Percentiles rank a stretch among this genome's conserved stretches.
phyloP scores from a whole-genome alignment of 2,888 invertebrate species.

The Spisula solida region DNA sequence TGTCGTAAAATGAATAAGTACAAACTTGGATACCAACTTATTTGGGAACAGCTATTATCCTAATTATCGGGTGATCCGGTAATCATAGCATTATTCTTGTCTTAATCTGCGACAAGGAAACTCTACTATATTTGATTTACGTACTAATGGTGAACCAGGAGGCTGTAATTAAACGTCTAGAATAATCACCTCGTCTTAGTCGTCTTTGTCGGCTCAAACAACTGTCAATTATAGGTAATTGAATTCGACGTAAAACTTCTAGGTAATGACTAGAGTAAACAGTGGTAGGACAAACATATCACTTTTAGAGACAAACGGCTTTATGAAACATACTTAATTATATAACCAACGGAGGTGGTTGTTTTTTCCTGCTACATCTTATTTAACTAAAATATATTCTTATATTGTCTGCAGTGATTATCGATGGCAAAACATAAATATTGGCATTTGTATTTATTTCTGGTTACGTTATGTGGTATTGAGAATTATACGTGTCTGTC shows the following conservation, averaged over 20 bases:
- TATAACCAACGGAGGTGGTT: neutral
- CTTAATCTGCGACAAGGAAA: neutral
- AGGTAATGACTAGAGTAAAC: neutral
- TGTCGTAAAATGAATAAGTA: neutral
- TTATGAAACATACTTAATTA: neutral
- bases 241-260: neutral
- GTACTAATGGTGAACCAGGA: neutral
- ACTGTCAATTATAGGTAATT: neutral
- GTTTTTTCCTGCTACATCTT: neutral
- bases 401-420: neutral
- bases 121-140: neutral
- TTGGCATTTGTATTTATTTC: neutral
- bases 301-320: neutral
- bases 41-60: neutral
- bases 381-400: neutral
- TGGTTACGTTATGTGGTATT: neutral
- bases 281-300: neutral
- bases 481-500: neutral
- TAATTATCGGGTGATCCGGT: neutral
- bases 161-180: neutral
- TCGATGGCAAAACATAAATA: neutral
- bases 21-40: no score
- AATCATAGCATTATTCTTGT: neutral
- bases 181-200: neutral
- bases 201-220: constrained; percentile 2